Evolutionary conservation across 2,113 vertebrate genomes (phyloP).

Genomic region (Equus quagga): DNA sequence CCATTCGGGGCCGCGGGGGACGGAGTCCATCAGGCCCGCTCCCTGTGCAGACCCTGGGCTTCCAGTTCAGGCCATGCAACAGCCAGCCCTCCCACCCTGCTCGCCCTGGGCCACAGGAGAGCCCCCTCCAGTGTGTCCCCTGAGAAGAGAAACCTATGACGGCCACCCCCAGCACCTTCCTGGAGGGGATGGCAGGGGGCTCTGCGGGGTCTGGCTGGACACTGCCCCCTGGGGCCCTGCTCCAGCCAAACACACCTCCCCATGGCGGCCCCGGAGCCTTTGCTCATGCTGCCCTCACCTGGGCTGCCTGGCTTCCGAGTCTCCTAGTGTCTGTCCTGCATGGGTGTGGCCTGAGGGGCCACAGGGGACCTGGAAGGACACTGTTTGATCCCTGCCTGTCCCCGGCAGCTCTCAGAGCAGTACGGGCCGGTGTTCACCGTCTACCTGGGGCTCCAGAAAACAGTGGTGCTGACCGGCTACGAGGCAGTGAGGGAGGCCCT

Average conservation of each 20-base stretch:
- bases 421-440: slow-evolving; percentile 90
- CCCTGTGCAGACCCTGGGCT: neutral
- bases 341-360: rapidly evolving
- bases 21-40: neutral
- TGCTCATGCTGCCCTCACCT: neutral
- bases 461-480: slow-evolving; percentile 89
- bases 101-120: too few species aligned
- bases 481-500: slow-evolving; percentile 89
- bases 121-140: neutral
- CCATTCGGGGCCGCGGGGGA: neutral
- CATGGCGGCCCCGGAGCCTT: neutral
- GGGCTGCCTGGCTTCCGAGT: neutral
- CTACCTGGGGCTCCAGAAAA: slow-evolving; percentile 88
- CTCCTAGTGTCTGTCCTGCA: neutral
- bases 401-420: slow-evolving; percentile 86
- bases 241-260: too few species aligned
- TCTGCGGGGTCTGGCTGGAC: neutral
- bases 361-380: neutral
- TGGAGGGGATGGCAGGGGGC: neutral
- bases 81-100: neutral
- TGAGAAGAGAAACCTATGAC: neutral
- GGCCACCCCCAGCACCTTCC: neutral
- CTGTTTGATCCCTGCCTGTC: neutral
- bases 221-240: too few species aligned
- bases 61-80: neutral